phyloP scores from a whole-genome alignment of 1,140 invertebrate species.

The Patella vulgata region DNA sequence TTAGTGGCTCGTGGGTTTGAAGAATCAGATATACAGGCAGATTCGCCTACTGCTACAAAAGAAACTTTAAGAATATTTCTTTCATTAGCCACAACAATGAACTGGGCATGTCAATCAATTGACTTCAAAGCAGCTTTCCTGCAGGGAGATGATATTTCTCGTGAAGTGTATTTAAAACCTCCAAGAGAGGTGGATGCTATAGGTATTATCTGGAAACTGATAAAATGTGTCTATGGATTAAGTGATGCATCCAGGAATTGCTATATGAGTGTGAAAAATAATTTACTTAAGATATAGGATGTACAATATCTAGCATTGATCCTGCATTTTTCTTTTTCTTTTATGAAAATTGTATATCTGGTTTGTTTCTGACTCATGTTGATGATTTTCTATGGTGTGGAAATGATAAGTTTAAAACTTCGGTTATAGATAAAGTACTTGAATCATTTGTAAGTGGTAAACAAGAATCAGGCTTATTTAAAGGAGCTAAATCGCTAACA shows the following conservation, averaged over 20 bases:
- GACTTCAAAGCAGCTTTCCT: slow-evolving; percentile 5
- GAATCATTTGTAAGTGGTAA: no score
- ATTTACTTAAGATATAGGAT: no score
- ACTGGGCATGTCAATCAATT: not conserved
- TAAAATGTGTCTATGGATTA: slow-evolving; percentile 1
- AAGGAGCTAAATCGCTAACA: no score
- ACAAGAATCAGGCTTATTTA: no score
- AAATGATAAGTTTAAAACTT: not conserved
- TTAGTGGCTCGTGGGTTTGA: not conserved
- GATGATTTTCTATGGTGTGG: not conserved
- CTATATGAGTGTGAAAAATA: not conserved
- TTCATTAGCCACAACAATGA: not conserved
- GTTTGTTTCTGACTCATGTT: no score
- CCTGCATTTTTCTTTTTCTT: no score
- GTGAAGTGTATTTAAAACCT: not conserved
- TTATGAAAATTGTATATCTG: no score
- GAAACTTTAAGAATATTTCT: not conserved
- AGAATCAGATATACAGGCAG: not conserved
- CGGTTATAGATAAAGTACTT: no score
- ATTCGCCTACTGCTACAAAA: not conserved
- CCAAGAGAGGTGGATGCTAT: not conserved
- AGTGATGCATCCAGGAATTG: not conserved
- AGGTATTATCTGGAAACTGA: slow-evolving; percentile 1
- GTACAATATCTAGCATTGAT: no score
- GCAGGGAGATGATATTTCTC: not conserved